Percentiles rank a stretch among this genome's conserved stretches.
Conservation (phyloP, 1,140 invertebrate genomes). For the Tachypleus tridentatus region DNA sequence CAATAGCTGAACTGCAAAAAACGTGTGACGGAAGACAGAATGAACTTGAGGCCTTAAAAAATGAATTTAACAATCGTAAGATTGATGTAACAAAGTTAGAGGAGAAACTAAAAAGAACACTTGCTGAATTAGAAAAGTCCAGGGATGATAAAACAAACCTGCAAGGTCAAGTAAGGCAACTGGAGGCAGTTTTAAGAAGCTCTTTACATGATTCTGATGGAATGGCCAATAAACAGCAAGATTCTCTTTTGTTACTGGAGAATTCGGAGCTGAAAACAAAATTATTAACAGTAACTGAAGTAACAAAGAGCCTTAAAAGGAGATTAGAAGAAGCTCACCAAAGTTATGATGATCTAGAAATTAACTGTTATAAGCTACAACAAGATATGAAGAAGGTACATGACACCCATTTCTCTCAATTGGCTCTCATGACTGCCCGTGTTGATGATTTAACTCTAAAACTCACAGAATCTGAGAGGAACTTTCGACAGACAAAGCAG, state of each 20-base stretch:
- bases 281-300: slow-evolving; percentile 51
- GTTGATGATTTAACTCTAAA: slow-evolving; percentile 73
- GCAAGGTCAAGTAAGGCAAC: background rate
- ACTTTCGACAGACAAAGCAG: slow-evolving; percentile 60
- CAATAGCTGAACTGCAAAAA: background rate
- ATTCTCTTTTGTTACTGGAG: too few relatives aligned
- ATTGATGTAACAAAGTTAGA: background rate
- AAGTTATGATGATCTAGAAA: slow-evolving; percentile 61
- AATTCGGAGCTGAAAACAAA: too few relatives aligned
- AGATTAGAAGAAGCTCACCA: slow-evolving; percentile 64
- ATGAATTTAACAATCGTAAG: background rate
- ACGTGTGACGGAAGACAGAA: background rate
- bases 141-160: background rate
- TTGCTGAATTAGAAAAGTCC: background rate
- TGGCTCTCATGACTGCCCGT: slow-evolving; percentile 63
- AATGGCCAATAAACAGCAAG: too few relatives aligned
- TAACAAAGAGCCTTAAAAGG: slow-evolving; percentile 66
- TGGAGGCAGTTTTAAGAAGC: background rate
- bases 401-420: slow-evolving; percentile 56
- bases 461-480: slow-evolving; percentile 64
- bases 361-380: slow-evolving; percentile 55
- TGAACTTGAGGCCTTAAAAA: background rate
- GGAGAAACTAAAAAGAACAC: background rate
- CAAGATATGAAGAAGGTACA: slow-evolving; percentile 55
- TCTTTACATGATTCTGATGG: too few relatives aligned